Base-by-base conservation (phyloP, 2,797 vertebrate genomes). In the Phyllotis vaccarum region DNA sequence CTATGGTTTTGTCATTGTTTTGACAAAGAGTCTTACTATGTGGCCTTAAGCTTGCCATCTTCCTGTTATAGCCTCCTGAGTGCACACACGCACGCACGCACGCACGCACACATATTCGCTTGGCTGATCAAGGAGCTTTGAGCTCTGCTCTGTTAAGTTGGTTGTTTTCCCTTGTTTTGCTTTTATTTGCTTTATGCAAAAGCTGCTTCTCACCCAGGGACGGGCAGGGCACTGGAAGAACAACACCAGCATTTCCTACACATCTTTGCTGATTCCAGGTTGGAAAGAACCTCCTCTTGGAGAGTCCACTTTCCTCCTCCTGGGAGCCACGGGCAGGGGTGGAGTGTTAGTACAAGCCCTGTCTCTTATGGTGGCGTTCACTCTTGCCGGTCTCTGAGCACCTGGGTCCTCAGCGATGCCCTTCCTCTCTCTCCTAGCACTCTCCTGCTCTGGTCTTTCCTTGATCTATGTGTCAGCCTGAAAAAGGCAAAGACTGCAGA, bases 351-450 rank as follows among this genome's bases (percentile, higher is more conserved):
- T 27, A 95, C 91, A 40, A 92, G 79, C 95, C 97, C 96, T 93
- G 46, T 97, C 97, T 98, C 97, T 97, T 98, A 98, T 96, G 95
- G 86, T 86, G 95, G 97, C 95, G 95, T 97, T 97, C 88, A 85
- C 85, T 95, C 93, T 92, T 92, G 94, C 92, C 75, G 96, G 96
- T 88, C 75, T 92, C 89, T 87, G 58, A 87, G 93, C 22, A 94
- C 89, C 94, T 58, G 89, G 74, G 75, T 90, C 82, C 74, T 0
- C 0, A 37, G 43, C 34, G 27, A 80, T 60, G 79, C 76, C 3
- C 95, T 97, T 90, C 34, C 34, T 52, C 90, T 86, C 66, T 13
- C 60, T 89, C 43, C 85, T 29, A 5, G 34, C 31, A 46, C 90
- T 87, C 60, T 85, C 81, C 96, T 96, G 91, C 49, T 91, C 17